Conservation (phyloP, 2,888 invertebrate species). For the Cheilosia soror region DNA sequence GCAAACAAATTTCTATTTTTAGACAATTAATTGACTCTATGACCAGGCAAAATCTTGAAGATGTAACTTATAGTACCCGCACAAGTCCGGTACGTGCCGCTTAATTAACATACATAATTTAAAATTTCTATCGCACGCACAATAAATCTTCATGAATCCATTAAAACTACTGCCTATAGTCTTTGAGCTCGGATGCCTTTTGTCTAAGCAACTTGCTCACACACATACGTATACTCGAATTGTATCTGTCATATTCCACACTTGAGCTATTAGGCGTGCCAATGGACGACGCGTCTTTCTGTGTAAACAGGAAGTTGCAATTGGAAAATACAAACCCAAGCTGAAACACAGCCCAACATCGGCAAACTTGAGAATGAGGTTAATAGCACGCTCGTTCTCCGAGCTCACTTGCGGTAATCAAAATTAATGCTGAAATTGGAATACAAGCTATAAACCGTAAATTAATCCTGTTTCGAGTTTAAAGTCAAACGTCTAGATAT, state of each 20-base stretch:
- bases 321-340: conserved; percentile 45
- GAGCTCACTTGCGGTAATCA: conserved; percentile 32
- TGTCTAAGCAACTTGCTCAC: conserved; percentile 20
- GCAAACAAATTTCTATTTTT: background rate
- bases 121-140: conserved; percentile 32
- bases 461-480: conserved; percentile 55
- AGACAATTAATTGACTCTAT: background rate
- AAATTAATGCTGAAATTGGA: conserved; percentile 54
- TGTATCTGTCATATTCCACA: conserved; percentile 30
- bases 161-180: conserved; percentile 22
- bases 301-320: conserved; percentile 69
- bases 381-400: conserved; percentile 43
- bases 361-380: conserved; percentile 63
- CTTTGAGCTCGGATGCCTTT: background rate
- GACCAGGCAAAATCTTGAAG: background rate
- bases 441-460: conserved; percentile 41
- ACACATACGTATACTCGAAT: background rate
- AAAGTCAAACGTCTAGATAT: conserved; percentile 6
- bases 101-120: conserved; percentile 55
- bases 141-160: conserved; percentile 55
- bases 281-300: conserved; percentile 34
- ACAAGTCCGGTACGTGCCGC: background rate
- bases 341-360: conserved; percentile 11
- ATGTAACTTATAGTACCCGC: background rate
- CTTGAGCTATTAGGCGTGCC: conserved; percentile 35